These are phyloP conservation scores for Asarcornis scutulata DNA, from an alignment of 2,113 vertebrate genomes.

Conservation along the genomic window DNA sequence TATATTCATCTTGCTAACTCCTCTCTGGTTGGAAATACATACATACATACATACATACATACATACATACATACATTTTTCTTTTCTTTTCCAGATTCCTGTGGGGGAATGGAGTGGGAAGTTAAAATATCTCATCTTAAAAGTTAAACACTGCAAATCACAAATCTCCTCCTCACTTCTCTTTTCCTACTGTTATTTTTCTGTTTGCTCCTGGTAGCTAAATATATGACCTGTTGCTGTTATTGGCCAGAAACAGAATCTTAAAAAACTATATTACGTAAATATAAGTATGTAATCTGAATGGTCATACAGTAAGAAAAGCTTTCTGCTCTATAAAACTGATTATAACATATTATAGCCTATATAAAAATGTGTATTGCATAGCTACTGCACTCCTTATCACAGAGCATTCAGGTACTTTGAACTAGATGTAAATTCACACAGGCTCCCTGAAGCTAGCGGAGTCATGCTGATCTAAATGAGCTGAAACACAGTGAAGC, in stretches of 20 bases:
- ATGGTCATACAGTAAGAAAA: not conserved
- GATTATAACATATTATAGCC: not conserved
- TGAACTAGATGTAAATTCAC: not conserved
- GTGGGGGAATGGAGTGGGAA: not conserved
- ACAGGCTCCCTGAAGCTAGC: not conserved
- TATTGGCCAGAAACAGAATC: not conserved
- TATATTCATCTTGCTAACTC: not conserved
- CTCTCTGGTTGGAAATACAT: not conserved
- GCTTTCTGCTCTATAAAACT: not conserved
- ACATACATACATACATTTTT: not conserved
- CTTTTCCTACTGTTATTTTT: not conserved
- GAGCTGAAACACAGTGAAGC: not conserved
- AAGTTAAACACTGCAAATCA: not conserved
- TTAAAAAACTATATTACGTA: not conserved
- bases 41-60: no score
- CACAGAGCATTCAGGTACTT: not conserved
- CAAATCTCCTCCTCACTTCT: not conserved
- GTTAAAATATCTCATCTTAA: not conserved
- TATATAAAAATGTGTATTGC: not conserved
- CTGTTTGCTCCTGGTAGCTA: not conserved
- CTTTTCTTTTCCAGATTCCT: constrained; percentile 17
- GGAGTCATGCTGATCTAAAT: not conserved
- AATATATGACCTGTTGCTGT: not conserved
- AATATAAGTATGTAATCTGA: not conserved
- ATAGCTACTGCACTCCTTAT: not conserved